Base-by-base conservation (phyloP, 2,113 vertebrate species). In the Elephas maximus region DNA sequence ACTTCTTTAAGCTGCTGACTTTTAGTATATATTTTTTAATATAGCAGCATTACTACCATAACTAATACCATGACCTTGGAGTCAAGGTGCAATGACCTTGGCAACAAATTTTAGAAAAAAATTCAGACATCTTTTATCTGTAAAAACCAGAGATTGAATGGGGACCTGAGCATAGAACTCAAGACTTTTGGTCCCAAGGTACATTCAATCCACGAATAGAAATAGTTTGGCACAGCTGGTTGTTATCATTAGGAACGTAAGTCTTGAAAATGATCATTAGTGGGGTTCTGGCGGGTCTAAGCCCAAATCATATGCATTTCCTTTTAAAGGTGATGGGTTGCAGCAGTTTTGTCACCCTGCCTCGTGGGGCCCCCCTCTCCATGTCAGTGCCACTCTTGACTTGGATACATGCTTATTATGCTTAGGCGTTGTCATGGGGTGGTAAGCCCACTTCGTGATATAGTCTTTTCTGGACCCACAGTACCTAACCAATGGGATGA, bases 311-410 rank as follows among this genome's bases (percentile, higher is more conserved):
- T 41, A 74, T 30, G 73, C 5, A 20, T 69, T 90, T 97, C 85
- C 33, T 71, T 89, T 65, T 67, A 1, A 71, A 65, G 69, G 69
- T 90, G 48, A 89, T 41, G 33, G 12, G 74, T 51, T 67, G 60
- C 44, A 96, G 81, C 57, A 62, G 51, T 94, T 85, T 93, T 93
- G 83, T 96, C 87, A 90, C 21, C 77, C 77, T 92, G 95, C 57
- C 74, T 11, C 2, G 0, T 30, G 44, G 20, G 30, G 14, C 65
- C 63, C n/a, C 80, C 37, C 76, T 37, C 11, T 86, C 26, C 57
- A 15, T 21, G 83, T 94, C 82, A 45, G 14, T 80, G 48, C 96
- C 44, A 10, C 9, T 98, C 95, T 96, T 95, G 73, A 86, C 90
- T 88, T 96, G 37, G 69, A 73, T 92, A 78, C 33, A 2, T 76